Evolutionary conservation across 2,888 invertebrate genomes (phyloP).

Genomic region (Romanomermis culicivorax): DNA sequence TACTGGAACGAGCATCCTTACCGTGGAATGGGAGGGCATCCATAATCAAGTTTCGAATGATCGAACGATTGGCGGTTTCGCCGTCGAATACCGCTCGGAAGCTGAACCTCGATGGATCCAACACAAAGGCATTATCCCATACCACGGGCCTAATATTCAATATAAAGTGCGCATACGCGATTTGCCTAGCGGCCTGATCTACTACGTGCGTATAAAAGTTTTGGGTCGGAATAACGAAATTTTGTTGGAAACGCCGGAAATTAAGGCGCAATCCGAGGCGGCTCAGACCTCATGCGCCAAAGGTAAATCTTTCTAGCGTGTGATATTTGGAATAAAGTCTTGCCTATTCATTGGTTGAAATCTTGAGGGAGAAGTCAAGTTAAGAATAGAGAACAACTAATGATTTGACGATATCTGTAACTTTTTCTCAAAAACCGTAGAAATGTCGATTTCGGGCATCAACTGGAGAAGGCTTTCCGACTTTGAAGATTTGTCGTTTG

Average conservation of each 20-base stretch:
- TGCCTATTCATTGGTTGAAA: too few species aligned
- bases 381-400: too few species aligned
- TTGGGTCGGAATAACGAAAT: conserved; percentile 24
- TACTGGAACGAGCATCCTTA: conserved; percentile 21
- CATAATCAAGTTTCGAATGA: conserved; percentile 18
- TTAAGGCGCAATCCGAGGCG: conserved; percentile 26
- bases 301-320: conserved; percentile 14
- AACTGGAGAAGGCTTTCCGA: too few species aligned
- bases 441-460: too few species aligned
- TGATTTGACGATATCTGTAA: too few species aligned
- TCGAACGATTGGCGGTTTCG: conserved; percentile 22
- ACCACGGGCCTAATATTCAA: conserved; percentile 27
- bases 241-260: conserved; percentile 27
- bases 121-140: conserved; percentile 27
- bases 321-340: too few species aligned
- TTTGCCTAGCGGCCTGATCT: conserved; percentile 25
- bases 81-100: conserved; percentile 23
- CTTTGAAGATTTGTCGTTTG: too few species aligned
- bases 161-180: conserved; percentile 24
- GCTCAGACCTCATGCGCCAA: conserved; percentile 25
- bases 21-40: conserved; percentile 29
- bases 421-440: too few species aligned
- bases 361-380: too few species aligned
- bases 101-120: conserved; percentile 19
- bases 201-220: conserved; percentile 25